Conservation (phyloP, 2,113 vertebrate species). For the Lepidothrix coronata region DNA sequence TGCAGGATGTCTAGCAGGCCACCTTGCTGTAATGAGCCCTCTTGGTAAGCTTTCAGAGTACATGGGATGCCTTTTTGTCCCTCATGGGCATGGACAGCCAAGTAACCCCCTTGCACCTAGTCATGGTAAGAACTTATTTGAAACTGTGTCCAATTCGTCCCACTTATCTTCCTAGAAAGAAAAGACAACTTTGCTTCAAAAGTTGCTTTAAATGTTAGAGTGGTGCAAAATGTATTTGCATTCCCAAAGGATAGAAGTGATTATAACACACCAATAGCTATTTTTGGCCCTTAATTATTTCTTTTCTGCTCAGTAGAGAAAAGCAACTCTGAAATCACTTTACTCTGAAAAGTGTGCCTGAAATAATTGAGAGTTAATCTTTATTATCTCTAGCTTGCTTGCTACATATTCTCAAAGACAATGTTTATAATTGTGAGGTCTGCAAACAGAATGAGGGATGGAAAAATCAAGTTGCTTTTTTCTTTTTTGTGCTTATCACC, state of each 20-base stretch:
- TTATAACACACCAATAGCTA: slow-evolving; percentile 15
- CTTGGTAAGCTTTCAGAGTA: not conserved
- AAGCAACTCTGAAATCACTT: not conserved
- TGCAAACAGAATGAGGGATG: not conserved
- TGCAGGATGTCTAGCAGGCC: no score
- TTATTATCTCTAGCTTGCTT: not conserved
- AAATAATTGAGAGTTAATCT: slow-evolving; percentile 13
- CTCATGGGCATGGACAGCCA: not conserved
- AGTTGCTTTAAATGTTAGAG: not conserved
- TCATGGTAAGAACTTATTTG: not conserved
- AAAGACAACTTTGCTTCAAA: not conserved
- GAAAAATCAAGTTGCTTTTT: not conserved
- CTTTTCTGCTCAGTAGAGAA: not conserved
- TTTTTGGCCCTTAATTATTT: slow-evolving; percentile 32
- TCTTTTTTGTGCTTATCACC: not conserved
- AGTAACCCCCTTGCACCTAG: not conserved
- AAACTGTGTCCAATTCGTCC: not conserved
- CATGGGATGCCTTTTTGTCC: not conserved
- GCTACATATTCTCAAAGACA: not conserved
- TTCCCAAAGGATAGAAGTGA: not conserved
- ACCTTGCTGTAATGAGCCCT: not conserved
- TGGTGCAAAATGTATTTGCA: not conserved
- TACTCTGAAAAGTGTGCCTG: not conserved
- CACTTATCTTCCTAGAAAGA: not conserved
- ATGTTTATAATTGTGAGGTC: not conserved